Evolutionary conservation across 92 coral and sea anemone species (phyloP).

Genomic region (Epizoanthus ramosus): DNA sequence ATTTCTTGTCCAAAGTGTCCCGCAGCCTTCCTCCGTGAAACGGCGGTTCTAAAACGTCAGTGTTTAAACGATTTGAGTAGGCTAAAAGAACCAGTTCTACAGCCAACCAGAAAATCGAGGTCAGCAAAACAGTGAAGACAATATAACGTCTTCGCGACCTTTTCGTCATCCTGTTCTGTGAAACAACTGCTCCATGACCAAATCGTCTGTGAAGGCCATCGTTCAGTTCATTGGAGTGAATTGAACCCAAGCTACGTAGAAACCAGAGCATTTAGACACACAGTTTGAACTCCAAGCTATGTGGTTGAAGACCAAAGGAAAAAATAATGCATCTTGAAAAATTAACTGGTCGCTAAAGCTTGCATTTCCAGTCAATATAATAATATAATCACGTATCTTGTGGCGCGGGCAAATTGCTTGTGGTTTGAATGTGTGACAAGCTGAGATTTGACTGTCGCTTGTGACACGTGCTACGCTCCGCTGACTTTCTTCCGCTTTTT

Average conservation of each 20-base stretch:
- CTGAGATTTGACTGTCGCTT: not conserved
- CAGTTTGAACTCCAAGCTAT: not conserved
- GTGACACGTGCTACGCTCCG: slow-evolving; percentile 31
- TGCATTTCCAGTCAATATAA: not conserved
- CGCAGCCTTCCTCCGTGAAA: slow-evolving; percentile 31
- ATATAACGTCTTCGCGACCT: slow-evolving; percentile 75
- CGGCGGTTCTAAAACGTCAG: slow-evolving; percentile 46
- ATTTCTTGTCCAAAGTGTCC: slow-evolving; percentile 15
- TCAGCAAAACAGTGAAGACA: slow-evolving; percentile 67
- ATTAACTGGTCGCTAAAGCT: not conserved
- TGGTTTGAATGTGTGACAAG: slow-evolving; percentile 10
- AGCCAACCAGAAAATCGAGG: slow-evolving; percentile 81
- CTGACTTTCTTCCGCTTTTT: too few relatives aligned
- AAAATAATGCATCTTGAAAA: not conserved
- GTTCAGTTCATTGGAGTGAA: slow-evolving; percentile 25
- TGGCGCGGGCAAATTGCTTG: slow-evolving; percentile 5
- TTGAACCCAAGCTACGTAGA: slow-evolving; percentile 25
- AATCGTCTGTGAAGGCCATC: not conserved
- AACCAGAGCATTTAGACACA: slow-evolving; percentile 36
- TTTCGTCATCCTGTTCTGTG: slow-evolving; percentile 54
- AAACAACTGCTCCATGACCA: slow-evolving; percentile 15
- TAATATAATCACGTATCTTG: slow-evolving; percentile 4
- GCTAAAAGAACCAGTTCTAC: slow-evolving; percentile 67
- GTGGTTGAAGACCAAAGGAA: not conserved
- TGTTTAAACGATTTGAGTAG: slow-evolving; percentile 67